Base-by-base conservation (phyloP, 2,888 invertebrate species). In the Ophion slaviceki region DNA sequence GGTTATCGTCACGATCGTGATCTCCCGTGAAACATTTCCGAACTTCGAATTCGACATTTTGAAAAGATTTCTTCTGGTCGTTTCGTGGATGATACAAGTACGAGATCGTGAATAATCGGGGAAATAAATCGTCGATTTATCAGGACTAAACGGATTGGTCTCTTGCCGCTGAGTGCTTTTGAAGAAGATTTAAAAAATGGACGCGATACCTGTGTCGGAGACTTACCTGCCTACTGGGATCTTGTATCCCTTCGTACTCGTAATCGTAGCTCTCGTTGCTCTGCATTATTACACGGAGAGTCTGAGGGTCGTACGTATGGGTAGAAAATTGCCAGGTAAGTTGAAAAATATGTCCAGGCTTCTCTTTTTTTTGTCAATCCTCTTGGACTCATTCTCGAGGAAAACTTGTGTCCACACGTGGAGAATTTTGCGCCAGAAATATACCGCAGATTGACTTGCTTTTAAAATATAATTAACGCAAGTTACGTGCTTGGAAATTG, bases 271-370 rank as follows among this genome's bases (percentile, higher is more conserved):
- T 10, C 89, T 94, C 28, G 87, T 90, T 67, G 92, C 90, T 8
- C 62, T 91, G 28, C 92, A 94, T 85, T 93, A 91, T 87, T 93
- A 93, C 61, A 88, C 92, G 0, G 90, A 92, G 57, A 91, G 86
- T 8, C 83, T 80, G 40, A 87, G 92, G 67, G 82, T 89, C 77
- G 86, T 93, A 3, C 88, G 83, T 36, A 82, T 93, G 67, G 91
- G 92, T 24, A 90, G 89, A 7, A 93, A 93, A 83, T 64, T 94
- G 24, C 94, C 94, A 87, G 92, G 93, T 93, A 88, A n/a, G 84
- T 70, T 70, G 20, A 62, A 47, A 71, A 32, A 45, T 47, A 11
- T 36, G n/a, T 2, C 14, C 24, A 14, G 6, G 14, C 11, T 61
- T 10, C 7, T 45, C 17, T 24, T 53, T 0, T 36, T 40, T 40